Conservation (phyloP, 1,140 invertebrate genomes). For the Dendroctonus ponderosae region DNA sequence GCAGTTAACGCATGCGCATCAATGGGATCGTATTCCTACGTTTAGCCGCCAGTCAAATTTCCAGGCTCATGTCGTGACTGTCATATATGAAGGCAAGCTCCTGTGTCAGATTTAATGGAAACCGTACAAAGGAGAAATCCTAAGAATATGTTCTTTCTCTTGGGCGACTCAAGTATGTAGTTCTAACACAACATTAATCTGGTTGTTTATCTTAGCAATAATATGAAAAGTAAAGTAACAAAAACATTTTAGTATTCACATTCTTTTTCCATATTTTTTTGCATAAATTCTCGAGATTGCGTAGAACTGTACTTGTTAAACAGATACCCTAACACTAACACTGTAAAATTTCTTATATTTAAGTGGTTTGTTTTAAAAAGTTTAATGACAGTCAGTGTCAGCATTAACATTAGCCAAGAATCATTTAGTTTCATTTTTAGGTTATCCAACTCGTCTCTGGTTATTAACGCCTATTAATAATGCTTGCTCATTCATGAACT, state of each 20-base stretch:
- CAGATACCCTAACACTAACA: too few relatives aligned
- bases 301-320: neutral
- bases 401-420: neutral
- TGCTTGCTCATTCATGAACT: conserved; percentile 4
- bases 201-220: neutral
- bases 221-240: too few relatives aligned
- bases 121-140: conserved; percentile 8
- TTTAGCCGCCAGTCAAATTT: too few relatives aligned
- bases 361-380: neutral
- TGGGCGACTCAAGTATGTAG: conserved; percentile 3
- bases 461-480: conserved; percentile 27
- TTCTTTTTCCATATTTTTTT: too few relatives aligned
- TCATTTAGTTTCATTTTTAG: conserved; percentile 11
- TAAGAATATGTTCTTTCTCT: conserved; percentile 11
- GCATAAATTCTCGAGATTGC: neutral
- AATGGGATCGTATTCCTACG: too few relatives aligned
- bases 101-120: conserved; percentile 24
- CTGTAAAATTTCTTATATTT: neutral
- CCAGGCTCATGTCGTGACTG: conserved; percentile 17
- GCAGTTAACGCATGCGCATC: too few relatives aligned
- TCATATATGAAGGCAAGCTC: conserved; percentile 18
- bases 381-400: neutral
- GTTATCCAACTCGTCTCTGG: conserved; percentile 31
- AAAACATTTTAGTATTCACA: too few relatives aligned
- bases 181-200: neutral